Evolutionary conservation across 2,888 invertebrate genomes (phyloP).

Genomic region (Xestia ashworthii): DNA sequence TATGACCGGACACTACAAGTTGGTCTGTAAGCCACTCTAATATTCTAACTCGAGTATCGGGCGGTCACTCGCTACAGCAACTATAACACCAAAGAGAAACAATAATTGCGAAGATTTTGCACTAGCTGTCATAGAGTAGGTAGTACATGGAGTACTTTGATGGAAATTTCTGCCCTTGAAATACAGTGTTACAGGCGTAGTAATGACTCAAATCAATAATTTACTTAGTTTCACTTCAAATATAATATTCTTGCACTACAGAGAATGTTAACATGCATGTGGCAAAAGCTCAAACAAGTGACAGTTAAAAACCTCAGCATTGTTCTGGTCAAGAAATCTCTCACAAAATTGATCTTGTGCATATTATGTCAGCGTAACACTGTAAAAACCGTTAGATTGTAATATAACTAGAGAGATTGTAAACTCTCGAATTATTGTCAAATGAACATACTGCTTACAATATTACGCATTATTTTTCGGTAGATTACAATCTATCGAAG

Average conservation of each 20-base stretch:
- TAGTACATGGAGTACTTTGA: constrained; percentile 7
- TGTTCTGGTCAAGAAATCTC: neutral
- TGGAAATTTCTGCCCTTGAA: neutral
- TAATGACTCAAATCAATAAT: neutral
- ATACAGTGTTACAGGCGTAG: neutral
- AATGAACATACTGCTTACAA: no score
- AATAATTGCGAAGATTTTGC: constrained; percentile 47
- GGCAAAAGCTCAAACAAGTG: neutral
- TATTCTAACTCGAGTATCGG: constrained; percentile 52
- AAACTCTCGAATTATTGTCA: no score
- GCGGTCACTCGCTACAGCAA: constrained; percentile 58
- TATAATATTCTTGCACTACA: neutral
- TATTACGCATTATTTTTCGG: no score
- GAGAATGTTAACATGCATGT: neutral
- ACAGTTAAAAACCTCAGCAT: neutral
- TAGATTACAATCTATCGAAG: no score
- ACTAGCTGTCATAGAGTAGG: constrained; percentile 18
- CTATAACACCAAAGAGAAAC: constrained; percentile 58
- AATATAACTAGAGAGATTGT: no score
- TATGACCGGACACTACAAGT: constrained; percentile 41
- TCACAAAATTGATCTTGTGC: neutral
- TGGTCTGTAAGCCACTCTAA: constrained; percentile 43
- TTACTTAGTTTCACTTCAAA: neutral
- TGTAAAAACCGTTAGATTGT: no score
- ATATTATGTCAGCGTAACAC: no score